phyloP scores from a whole-genome alignment of 2,888 invertebrate species.

The Drosophila mercatorum region DNA sequence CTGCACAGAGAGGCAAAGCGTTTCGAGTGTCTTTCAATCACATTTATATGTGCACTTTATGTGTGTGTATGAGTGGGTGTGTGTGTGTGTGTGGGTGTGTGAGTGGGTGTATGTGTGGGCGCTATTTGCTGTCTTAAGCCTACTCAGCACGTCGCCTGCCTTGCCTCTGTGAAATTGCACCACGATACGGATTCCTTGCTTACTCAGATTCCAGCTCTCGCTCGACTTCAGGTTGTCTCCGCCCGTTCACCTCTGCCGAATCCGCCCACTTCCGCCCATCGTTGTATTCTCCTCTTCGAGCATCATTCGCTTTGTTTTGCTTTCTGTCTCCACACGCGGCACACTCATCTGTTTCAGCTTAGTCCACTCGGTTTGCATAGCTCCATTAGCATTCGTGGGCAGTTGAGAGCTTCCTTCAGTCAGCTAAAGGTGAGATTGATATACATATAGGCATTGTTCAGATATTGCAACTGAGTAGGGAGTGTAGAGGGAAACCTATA shows the following conservation, averaged over 20 bases:
- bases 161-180: background rate
- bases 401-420: background rate
- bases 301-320: background rate
- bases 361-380: background rate
- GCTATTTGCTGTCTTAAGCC: conserved; percentile 4
- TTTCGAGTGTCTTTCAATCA: background rate
- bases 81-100: background rate
- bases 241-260: background rate
- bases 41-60: background rate
- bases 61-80: background rate
- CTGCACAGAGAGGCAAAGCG: background rate
- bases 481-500: no score
- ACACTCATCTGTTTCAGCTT: background rate
- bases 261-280: background rate
- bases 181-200: background rate
- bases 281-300: background rate
- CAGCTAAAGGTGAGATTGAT: no score
- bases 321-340: background rate
- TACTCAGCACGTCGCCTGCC: background rate
- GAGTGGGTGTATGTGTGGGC: background rate
- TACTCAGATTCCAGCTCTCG: background rate
- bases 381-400: background rate
- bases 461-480: no score
- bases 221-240: background rate
- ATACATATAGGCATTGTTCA: no score